Percentiles rank a stretch among this genome's conserved stretches.
phyloP scores from a whole-genome alignment of 2,888 invertebrate species.

The Euplexia lucipara region DNA sequence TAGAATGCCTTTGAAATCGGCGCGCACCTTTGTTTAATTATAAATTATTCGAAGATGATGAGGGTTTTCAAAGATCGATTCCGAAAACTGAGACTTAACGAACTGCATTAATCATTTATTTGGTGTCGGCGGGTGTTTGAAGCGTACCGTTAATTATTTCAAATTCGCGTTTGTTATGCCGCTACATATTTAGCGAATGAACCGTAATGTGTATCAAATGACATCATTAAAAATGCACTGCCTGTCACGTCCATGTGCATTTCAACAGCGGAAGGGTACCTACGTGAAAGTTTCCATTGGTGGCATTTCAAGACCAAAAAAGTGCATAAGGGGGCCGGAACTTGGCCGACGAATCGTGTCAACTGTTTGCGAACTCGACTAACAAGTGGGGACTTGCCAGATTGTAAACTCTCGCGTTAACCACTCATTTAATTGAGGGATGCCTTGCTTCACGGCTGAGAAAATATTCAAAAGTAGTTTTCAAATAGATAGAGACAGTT shows the following conservation, averaged over 20 bases:
- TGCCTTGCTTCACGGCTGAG: slow-evolving; percentile 66
- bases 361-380: slow-evolving; percentile 78
- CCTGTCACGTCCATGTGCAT: slow-evolving; percentile 64
- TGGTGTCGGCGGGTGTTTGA: slow-evolving; percentile 32
- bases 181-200: slow-evolving; percentile 47
- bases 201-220: slow-evolving; percentile 53
- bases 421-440: slow-evolving; percentile 73
- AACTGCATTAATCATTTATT: slow-evolving; percentile 21
- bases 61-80: slow-evolving; percentile 51
- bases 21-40: slow-evolving; percentile 67
- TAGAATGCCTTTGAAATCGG: slow-evolving; percentile 69
- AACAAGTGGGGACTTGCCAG: slow-evolving; percentile 75
- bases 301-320: slow-evolving; percentile 75
- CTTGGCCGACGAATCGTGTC: slow-evolving; percentile 74
- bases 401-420: slow-evolving; percentile 72
- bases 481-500: slow-evolving; percentile 60
- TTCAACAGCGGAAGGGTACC: slow-evolving; percentile 66
- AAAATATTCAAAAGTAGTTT: slow-evolving; percentile 56
- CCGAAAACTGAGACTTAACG: slow-evolving; percentile 41
- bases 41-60: slow-evolving; percentile 61
- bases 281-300: slow-evolving; percentile 74
- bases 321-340: slow-evolving; percentile 75
- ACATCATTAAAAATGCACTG: slow-evolving; percentile 66
- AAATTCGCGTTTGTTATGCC: slow-evolving; percentile 29
- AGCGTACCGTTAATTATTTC: slow-evolving; percentile 48